Evolutionary conservation across 2,797 vertebrate species (phyloP), one percentile per base, ranked within the genome.

Genomic region (Coregonus sp.): DNA sequence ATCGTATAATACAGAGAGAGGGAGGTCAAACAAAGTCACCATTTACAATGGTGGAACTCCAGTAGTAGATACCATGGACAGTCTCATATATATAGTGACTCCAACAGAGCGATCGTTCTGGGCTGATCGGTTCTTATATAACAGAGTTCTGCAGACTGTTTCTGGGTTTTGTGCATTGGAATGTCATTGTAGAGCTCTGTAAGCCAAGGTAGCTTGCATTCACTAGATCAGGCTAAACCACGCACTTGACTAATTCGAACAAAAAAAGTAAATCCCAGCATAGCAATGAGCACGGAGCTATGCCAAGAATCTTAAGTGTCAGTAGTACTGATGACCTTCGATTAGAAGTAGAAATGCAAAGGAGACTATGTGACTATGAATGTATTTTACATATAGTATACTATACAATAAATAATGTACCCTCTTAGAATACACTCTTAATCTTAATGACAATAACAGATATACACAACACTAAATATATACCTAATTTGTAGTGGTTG

Each of bases 271-370:
- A 95, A 93, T 94, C 88, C 86, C 94, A 93, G 93, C 94, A 95
- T 81, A 91, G 93, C 93, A 94, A 92, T 95, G 95, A 95, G 91
- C 84, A 87, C 84, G 87, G 90, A 92, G 95, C 93, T 95, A 96
- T 95, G 95, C 92, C 91, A 95, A 91, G 96, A 97, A 97, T 97
- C 94, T 95, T 95, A 94, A 97, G 94, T 93, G 93, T 95, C 96
- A 94, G 91, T 91, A 63, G n/a, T 29, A 92, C 94, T 93, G 94
- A 89, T 87, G 54, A 25, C 81, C 69, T 74, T 47, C 2, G 9
- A 47, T 47, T 47, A 47, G 40, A 47, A 47, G 40, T 47, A 47
- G 40, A 9, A 47, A 47, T 47, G 40, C 2, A 47, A 47, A 47
- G 40, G 40, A 47, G 9, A 47, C 40, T 11, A 47, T 47, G 40